Conservation (phyloP, 1,140 invertebrate genomes). For the Macrostomum lignano region DNA sequence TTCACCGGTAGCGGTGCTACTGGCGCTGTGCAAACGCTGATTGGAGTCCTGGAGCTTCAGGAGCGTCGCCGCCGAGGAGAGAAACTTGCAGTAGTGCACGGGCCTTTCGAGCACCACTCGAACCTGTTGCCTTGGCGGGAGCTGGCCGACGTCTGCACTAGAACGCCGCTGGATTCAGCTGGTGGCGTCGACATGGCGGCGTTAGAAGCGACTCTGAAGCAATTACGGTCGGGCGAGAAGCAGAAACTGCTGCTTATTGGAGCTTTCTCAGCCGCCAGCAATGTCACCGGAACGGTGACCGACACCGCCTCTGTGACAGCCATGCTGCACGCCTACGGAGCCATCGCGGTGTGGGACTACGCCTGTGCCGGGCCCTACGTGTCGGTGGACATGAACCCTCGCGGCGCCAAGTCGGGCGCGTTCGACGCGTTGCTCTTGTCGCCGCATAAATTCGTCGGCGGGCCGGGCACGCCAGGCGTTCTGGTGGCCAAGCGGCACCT, state of each 20-base stretch:
- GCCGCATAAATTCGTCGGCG: conserved; percentile 63
- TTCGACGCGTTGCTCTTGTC: conserved; percentile 70
- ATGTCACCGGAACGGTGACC: conserved; percentile 54
- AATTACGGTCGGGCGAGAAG: conserved; percentile 9
- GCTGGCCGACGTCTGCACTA: conserved; percentile 42
- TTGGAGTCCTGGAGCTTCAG: conserved; percentile 7
- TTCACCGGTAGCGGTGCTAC: conserved; percentile 8
- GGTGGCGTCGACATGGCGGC: conserved; percentile 48
- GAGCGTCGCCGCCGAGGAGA: neutral
- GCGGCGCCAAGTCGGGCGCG: conserved; percentile 35
- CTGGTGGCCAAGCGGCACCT: conserved; percentile 38
- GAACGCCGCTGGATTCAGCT: conserved; percentile 43
- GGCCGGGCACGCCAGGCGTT: conserved; percentile 49
- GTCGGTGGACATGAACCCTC: conserved; percentile 56
- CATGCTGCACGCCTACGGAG: conserved; percentile 48
- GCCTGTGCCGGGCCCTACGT: conserved; percentile 51
- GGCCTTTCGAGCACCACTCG: conserved; percentile 52
- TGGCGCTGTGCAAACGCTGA: conserved; percentile 9
- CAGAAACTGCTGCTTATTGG: conserved; percentile 38
- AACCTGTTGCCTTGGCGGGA: conserved; percentile 57
- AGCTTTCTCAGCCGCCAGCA: conserved; percentile 56
- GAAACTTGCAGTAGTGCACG: conserved; percentile 34
- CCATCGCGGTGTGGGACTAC: conserved; percentile 58
- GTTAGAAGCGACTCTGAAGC: conserved; percentile 40
- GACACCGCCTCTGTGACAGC: conserved; percentile 53